These are phyloP conservation scores for Cyprinus carpio DNA, from an alignment of 2,113 vertebrate species.

Conservation along the genomic window DNA sequence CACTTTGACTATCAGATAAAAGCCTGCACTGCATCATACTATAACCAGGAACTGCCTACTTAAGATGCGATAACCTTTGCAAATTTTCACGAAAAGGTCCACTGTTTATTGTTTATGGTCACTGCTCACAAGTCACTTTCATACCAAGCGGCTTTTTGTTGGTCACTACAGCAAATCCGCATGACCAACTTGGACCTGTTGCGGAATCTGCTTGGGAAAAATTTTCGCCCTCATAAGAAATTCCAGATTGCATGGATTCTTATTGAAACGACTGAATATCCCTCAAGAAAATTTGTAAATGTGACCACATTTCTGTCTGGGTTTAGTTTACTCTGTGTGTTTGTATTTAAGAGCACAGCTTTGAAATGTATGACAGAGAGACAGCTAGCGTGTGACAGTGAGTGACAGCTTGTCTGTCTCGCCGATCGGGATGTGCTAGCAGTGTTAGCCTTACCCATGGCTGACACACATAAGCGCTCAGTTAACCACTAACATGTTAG, in stretches of 20 bases:
- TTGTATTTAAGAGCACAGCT: constrained; percentile 14
- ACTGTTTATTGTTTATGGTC: not conserved
- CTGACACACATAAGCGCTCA: constrained; percentile 20
- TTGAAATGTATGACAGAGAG: constrained; percentile 28
- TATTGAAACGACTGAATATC: too few relatives aligned
- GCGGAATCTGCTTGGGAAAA: too few relatives aligned
- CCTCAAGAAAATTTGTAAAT: too few relatives aligned
- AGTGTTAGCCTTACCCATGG: constrained; percentile 25
- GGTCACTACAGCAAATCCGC: too few relatives aligned
- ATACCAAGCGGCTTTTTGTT: too few relatives aligned
- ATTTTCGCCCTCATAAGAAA: too few relatives aligned
- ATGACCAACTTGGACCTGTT: too few relatives aligned
- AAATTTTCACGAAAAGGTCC: not conserved
- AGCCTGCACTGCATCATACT: not conserved
- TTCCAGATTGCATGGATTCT: too few relatives aligned
- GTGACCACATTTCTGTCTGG: not conserved
- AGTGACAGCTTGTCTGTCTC: constrained; percentile 46
- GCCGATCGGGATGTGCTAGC: constrained; percentile 48
- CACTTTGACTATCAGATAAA: not conserved
- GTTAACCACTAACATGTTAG: constrained; percentile 15
- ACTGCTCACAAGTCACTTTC: too few relatives aligned
- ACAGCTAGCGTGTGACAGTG: constrained; percentile 21
- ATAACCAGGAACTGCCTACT: not conserved
- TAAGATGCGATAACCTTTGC: not conserved
- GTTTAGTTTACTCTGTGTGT: constrained; percentile 6